Evolutionary conservation across 2,113 vertebrate species (phyloP).

Genomic region (Delphinapterus leucas): DNA sequence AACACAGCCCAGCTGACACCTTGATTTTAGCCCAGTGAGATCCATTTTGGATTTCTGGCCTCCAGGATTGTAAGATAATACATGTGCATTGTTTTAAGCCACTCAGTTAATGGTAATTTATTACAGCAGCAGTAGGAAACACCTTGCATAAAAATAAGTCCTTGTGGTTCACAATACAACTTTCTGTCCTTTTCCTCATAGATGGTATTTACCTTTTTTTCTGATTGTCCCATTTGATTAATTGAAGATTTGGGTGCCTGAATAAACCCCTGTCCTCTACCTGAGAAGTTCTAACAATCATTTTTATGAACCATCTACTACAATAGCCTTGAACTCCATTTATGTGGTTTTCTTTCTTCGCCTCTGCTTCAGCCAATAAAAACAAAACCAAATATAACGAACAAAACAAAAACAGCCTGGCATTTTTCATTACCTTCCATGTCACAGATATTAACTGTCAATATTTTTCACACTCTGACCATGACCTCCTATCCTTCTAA

Average conservation of each 20-base stretch:
- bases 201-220: not conserved
- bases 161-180: not conserved
- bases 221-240: not conserved
- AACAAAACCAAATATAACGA: not conserved
- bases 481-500: not conserved
- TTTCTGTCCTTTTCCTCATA: not conserved
- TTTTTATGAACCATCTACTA: not conserved
- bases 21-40: not conserved
- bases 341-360: not conserved
- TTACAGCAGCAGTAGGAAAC: not conserved
- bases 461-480: fast-evolving
- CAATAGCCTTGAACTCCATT: not conserved
- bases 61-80: not conserved
- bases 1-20: not conserved
- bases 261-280: not conserved
- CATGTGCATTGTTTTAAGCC: not conserved
- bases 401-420: not conserved
- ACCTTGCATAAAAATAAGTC: not conserved
- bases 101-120: not conserved
- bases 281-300: not conserved
- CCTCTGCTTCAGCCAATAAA: not conserved
- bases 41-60: not conserved
- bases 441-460: not conserved
- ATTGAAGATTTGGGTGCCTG: not conserved
- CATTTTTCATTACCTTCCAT: not conserved